These are phyloP conservation scores for Apis dorsata DNA, from an alignment of 1,140 invertebrate species.

Conservation along the genomic window DNA sequence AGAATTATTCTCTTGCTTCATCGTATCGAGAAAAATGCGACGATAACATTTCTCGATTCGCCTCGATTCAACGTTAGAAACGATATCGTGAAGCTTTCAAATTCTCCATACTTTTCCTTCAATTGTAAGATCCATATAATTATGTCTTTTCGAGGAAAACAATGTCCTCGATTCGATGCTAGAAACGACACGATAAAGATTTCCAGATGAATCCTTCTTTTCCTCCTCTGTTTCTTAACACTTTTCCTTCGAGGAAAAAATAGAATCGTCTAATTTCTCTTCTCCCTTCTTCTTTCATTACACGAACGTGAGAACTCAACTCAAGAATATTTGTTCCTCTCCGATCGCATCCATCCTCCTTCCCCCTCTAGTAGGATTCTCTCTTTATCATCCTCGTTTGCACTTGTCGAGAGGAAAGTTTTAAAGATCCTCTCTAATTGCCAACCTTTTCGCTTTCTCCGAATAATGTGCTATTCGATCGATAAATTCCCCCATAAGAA, in stretches of 20 bases:
- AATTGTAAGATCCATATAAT: too few relatives aligned
- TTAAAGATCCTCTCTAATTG: not conserved
- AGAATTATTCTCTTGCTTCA: not conserved
- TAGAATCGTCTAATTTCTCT: not conserved
- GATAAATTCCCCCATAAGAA: too few relatives aligned
- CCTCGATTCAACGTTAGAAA: constrained; percentile 8
- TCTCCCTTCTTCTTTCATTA: not conserved
- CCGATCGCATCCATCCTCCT: not conserved
- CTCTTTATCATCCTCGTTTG: not conserved
- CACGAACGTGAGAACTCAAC: not conserved
- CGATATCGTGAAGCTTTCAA: not conserved
- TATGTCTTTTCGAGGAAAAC: too few relatives aligned
- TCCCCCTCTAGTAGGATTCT: not conserved
- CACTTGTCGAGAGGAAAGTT: not conserved
- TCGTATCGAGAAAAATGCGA: too few relatives aligned
- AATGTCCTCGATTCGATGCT: too few relatives aligned
- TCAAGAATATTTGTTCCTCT: not conserved
- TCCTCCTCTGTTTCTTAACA: too few relatives aligned
- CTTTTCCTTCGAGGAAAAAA: not conserved
- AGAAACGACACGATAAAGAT: too few relatives aligned
- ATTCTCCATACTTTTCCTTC: not conserved
- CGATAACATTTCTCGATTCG: not conserved
- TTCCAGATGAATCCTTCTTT: too few relatives aligned
- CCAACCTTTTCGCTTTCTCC: not conserved
- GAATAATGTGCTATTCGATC: too few relatives aligned